Percentiles rank a stretch among this genome's conserved stretches.
These are phyloP conservation scores for Tenthredo amoena DNA, from an alignment of 2,888 invertebrate genomes.

Conservation along the genomic window DNA sequence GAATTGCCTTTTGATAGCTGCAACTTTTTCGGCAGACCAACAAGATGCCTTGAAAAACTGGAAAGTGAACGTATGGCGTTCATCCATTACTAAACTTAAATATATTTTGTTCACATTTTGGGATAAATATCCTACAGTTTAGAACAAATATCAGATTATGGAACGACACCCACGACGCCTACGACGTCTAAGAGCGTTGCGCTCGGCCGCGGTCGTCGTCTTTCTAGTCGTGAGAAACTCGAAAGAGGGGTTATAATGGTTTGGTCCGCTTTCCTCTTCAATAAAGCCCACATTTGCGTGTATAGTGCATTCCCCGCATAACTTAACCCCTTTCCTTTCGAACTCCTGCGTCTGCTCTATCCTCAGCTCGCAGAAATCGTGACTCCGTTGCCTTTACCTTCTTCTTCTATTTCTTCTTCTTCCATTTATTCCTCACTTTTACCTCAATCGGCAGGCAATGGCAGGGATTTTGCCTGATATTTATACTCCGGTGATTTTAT, in stretches of 20 bases:
- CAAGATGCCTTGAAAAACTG: neutral
- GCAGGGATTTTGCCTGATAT: neutral
- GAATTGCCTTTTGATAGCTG: neutral
- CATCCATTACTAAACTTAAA: neutral
- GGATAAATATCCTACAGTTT: neutral
- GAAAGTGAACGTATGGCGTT: neutral
- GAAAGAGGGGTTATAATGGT: conserved; percentile 52
- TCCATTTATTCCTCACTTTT: neutral
- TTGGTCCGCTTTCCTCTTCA: conserved; percentile 57
- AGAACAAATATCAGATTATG: conserved; percentile 27
- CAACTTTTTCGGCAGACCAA: neutral
- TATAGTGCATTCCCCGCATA: conserved; percentile 69
- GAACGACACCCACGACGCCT: neutral
- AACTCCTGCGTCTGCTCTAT: conserved; percentile 18
- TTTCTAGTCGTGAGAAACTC: conserved; percentile 38
- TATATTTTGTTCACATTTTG: neutral
- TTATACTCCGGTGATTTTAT: conserved; percentile 26
- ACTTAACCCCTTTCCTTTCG: conserved; percentile 61
- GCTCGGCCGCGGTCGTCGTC: neutral
- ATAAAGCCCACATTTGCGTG: conserved; percentile 68
- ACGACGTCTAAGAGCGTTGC: conserved; percentile 8
- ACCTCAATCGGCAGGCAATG: conserved; percentile 36
- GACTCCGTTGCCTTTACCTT: conserved; percentile 27
- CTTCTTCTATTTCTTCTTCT: neutral
- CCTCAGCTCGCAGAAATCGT: conserved; percentile 22